These are phyloP conservation scores for Nephrotoma flavescens DNA, from an alignment of 2,888 invertebrate genomes.

Conservation along the genomic window DNA sequence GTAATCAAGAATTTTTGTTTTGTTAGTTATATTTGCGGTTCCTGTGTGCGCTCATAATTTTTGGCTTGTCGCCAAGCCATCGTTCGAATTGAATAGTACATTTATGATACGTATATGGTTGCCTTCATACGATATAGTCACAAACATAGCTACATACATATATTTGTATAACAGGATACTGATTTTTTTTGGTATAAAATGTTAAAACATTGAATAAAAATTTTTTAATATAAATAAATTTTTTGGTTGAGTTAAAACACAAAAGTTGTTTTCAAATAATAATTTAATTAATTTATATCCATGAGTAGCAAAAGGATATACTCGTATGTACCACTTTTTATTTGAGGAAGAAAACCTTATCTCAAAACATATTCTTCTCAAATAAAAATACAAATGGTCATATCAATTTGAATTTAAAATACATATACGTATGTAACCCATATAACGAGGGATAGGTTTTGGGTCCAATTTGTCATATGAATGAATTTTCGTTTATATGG, in stretches of 20 bases:
- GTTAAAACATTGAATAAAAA: neutral
- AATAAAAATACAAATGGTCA: neutral
- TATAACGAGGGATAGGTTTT: neutral
- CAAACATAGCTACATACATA: too few relatives aligned
- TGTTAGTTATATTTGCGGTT: too few relatives aligned
- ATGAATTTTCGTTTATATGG: neutral
- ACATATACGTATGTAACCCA: neutral
- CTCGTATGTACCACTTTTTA: too few relatives aligned
- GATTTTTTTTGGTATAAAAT: neutral
- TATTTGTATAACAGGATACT: too few relatives aligned
- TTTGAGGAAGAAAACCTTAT: neutral
- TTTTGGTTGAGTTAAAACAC: neutral
- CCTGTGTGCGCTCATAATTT: too few relatives aligned
- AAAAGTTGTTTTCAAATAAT: neutral
- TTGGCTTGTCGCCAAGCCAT: too few relatives aligned
- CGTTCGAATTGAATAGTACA: too few relatives aligned
- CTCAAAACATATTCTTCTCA: neutral
- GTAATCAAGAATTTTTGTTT: too few relatives aligned
- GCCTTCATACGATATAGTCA: too few relatives aligned
- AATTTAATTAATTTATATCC: neutral
- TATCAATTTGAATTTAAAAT: neutral
- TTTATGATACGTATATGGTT: too few relatives aligned
- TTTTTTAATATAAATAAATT: neutral
- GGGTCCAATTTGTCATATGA: neutral
- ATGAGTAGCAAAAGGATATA: neutral